A percentile compares a stretch with the other conserved stretches of the same genome.
Conservation (phyloP, 2,797 vertebrate genomes). For the Eulemur rubriventer region DNA sequence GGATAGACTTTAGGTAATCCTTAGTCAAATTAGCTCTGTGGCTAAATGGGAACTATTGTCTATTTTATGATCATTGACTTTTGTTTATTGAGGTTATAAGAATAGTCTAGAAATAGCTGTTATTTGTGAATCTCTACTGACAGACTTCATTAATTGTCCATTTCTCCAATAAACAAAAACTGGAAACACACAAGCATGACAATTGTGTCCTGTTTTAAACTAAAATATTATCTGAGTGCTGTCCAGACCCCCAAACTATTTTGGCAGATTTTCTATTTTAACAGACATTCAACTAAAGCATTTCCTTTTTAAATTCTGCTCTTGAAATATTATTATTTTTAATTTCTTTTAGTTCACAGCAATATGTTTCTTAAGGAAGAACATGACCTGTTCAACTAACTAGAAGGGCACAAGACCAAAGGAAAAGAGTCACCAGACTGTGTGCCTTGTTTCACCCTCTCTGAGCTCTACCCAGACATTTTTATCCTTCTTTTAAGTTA, state of each 20-base stretch:
- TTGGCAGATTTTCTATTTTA: neutral
- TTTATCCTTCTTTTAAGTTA: constrained; percentile 54
- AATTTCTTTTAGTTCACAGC: neutral
- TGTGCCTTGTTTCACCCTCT: neutral
- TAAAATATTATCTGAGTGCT: neutral
- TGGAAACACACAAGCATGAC: neutral
- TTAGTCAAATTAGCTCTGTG: neutral
- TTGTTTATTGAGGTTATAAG: neutral
- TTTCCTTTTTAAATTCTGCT: neutral
- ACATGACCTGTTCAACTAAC: neutral
- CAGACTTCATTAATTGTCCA: neutral
- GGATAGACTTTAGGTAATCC: neutral
- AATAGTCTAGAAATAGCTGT: neutral
- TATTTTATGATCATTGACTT: neutral
- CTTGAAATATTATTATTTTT: neutral
- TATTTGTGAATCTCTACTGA: neutral
- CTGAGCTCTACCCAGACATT: neutral
- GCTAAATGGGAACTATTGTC: neutral
- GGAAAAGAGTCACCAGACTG: neutral
- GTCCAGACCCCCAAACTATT: neutral
- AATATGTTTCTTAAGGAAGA: neutral
- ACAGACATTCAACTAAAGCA: neutral
- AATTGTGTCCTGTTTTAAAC: neutral
- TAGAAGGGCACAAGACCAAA: neutral
- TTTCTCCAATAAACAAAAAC: neutral